These are phyloP conservation scores for Ooceraea biroi DNA, from an alignment of 1,140 invertebrate genomes.

Conservation along the genomic window DNA sequence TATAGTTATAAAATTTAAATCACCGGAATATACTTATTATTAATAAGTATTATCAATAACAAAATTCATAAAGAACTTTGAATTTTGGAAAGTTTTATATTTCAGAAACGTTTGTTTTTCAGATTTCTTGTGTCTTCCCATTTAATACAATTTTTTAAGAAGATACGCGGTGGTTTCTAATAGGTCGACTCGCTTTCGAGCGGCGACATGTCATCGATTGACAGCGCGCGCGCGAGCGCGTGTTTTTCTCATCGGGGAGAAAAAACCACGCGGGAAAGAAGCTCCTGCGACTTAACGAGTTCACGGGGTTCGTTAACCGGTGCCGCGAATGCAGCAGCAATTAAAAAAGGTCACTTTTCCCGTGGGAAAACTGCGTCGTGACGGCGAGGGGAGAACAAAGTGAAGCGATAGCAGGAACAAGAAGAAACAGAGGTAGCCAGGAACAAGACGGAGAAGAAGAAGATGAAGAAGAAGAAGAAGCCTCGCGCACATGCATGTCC, in stretches of 20 bases:
- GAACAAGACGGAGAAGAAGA: neutral
- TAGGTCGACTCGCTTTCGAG: neutral
- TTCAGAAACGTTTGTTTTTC: neutral
- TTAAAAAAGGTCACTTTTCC: slow-evolving; percentile 75
- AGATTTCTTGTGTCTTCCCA: neutral
- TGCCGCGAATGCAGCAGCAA: slow-evolving; percentile 64
- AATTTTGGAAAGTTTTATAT: neutral
- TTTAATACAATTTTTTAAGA: neutral
- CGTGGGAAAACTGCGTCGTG: slow-evolving; percentile 74
- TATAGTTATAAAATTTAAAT: too few species aligned
- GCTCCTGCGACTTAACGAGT: neutral
- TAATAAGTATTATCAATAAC: too few species aligned
- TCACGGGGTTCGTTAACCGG: slow-evolving; percentile 51
- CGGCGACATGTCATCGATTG: slow-evolving; percentile 40
- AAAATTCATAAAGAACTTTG: too few species aligned
- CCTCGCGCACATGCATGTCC: neutral
- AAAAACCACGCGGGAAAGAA: slow-evolving; percentile 15
- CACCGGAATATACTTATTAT: too few species aligned
- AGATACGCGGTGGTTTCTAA: neutral
- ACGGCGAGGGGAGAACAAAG: neutral
- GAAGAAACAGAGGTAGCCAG: neutral
- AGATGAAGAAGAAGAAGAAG: slow-evolving; percentile 16
- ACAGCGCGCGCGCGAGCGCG: slow-evolving; percentile 45
- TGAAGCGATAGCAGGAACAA: neutral
- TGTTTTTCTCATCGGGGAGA: neutral